phyloP scores from a whole-genome alignment of 2,888 invertebrate genomes.

The Coenonympha glycerion region DNA sequence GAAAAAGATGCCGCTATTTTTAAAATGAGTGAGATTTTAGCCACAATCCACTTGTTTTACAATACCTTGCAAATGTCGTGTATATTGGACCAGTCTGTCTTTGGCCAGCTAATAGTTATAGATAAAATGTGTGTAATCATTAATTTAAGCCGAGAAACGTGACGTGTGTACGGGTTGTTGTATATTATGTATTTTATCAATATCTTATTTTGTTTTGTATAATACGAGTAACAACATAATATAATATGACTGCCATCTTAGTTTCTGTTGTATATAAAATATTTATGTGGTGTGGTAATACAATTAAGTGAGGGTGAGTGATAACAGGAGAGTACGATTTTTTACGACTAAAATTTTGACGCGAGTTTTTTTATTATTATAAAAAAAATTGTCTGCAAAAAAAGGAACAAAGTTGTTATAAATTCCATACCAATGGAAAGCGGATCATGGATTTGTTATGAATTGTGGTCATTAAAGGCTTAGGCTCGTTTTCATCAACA shows the following conservation, averaged over 20 bases:
- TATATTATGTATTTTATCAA: constrained; percentile 18
- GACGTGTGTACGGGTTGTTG: constrained; percentile 36
- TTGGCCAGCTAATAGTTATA: constrained; percentile 55
- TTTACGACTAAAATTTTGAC: constrained; percentile 7
- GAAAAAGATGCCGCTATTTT: too few relatives aligned
- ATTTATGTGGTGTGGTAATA: constrained; percentile 2
- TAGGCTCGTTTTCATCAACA: too few relatives aligned
- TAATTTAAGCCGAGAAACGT: constrained; percentile 42
- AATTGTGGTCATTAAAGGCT: too few relatives aligned
- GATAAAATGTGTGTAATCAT: constrained; percentile 53
- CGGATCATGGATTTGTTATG: too few relatives aligned
- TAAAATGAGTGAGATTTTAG: too few relatives aligned
- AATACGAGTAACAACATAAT: not conserved
- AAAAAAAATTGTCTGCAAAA: not conserved
- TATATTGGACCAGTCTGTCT: too few relatives aligned
- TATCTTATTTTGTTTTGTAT: constrained; percentile 39
- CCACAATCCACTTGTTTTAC: too few relatives aligned
- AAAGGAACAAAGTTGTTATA: too few relatives aligned
- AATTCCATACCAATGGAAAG: too few relatives aligned
- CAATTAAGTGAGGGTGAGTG: not conserved
- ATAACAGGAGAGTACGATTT: not conserved
- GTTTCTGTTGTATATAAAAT: constrained; percentile 26
- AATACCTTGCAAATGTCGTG: too few relatives aligned
- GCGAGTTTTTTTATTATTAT: not conserved
- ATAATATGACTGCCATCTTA: constrained; percentile 15